Evolutionary conservation across 1,140 invertebrate genomes (phyloP), one percentile per base, ranked within the genome.

Genomic region (Glomeris maerens): DNA sequence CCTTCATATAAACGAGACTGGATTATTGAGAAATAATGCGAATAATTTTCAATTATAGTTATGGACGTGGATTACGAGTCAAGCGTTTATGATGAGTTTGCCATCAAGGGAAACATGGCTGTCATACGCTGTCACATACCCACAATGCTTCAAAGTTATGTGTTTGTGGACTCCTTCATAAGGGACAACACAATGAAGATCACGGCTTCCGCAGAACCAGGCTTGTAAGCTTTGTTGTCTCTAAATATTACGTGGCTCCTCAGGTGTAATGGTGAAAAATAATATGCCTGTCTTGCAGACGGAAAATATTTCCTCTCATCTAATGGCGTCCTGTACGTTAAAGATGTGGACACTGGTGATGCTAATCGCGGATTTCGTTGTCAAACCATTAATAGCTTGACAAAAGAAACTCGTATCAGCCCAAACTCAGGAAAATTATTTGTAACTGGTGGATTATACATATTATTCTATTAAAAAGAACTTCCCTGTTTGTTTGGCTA

Each of bases 151-250:
- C 80, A 78, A 65, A 81, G 87, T 62, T 75, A 84, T 64, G 83
- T 89, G 47, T 74, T 80, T 60, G 83, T 89, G 25, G 80, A 83
- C 39, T 80, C 81, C 23, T 90, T 84, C 85, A 73, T 78, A 55
- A 81, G 78, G 65, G 85, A 84, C 60, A 76, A 80, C 25, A 73
- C 75, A 36, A 79, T 81, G 64, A 80, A 80, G 65, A 81, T 83
- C 17, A 25, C 10, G 5, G 20, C 40, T 42, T n/a, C n/a, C n/a
- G n/a, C 4, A 5, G 25, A 5, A 10, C 17, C 4, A 54, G 46
- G 10, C 52, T 61, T 14, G 54, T 53, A 10, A 45, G 53, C 2
- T 61, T n/a, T n/a, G n/a, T n/a, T n/a, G n/a, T n/a, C n/a, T n/a
- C n/a, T n/a, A n/a, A n/a, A n/a, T n/a, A n/a, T n/a, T n/a, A n/a